Evolutionary conservation across 2,888 invertebrate genomes (phyloP).

Genomic region (Hetaerina titia): DNA sequence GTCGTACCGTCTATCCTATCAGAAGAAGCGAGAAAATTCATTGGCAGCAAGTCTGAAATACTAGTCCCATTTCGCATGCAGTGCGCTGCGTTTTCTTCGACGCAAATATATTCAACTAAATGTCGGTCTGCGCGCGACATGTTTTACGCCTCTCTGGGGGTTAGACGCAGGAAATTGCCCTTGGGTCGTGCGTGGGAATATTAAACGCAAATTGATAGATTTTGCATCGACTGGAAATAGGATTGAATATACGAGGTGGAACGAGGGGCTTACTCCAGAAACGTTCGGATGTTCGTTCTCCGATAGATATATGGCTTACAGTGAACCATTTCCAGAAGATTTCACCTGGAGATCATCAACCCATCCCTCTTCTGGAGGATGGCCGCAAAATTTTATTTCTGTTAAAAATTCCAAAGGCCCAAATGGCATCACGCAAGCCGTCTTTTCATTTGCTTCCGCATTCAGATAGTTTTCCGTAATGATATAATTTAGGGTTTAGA

Average conservation of each 20-base stretch:
- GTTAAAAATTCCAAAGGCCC: neutral
- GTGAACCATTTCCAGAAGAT: neutral
- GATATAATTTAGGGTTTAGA: neutral
- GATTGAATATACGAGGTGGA: neutral
- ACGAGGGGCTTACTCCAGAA: neutral
- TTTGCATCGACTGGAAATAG: neutral
- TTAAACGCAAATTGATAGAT: slow-evolving; percentile 3
- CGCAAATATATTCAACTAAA: slow-evolving; percentile 45
- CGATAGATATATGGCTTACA: neutral
- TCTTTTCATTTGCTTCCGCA: neutral
- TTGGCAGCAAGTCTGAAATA: neutral
- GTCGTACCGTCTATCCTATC: slow-evolving; percentile 7
- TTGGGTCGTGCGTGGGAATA: neutral
- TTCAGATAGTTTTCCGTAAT: neutral
- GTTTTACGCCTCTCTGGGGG: slow-evolving; percentile 31
- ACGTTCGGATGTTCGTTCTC: neutral
- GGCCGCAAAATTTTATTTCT: neutral
- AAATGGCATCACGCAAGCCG: neutral
- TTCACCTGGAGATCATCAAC: neutral
- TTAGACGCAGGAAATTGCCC: neutral
- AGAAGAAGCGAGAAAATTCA: slow-evolving; percentile 1
- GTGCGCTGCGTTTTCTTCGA: neutral
- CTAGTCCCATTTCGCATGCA: slow-evolving; percentile 16
- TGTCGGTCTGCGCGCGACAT: neutral
- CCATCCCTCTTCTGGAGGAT: neutral